These are phyloP conservation scores for Butorides virescens DNA, from an alignment of 2,113 vertebrate species.

Conservation along the genomic window DNA sequence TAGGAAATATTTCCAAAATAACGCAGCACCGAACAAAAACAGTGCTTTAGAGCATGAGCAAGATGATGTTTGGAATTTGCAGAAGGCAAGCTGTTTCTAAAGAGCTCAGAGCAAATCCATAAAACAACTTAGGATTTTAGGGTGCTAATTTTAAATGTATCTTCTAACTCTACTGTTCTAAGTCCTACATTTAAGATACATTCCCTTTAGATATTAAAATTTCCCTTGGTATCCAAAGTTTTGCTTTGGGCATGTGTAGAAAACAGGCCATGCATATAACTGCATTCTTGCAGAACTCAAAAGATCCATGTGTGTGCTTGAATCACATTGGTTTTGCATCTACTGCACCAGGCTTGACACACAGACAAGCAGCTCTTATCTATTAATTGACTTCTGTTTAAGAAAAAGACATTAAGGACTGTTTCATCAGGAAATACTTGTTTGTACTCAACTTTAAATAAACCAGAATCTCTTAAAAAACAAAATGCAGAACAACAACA, in stretches of 20 bases:
- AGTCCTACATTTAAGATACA: neutral
- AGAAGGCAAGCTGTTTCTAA: neutral
- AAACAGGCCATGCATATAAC: neutral
- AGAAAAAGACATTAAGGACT: neutral
- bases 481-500: neutral
- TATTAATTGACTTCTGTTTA: neutral
- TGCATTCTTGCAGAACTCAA: neutral
- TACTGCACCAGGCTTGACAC: neutral
- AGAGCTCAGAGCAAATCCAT: neutral
- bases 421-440: neutral
- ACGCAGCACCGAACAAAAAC: neutral
- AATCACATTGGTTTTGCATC: neutral
- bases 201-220: neutral
- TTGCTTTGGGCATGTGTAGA: neutral
- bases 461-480: no score
- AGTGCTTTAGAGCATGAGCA: neutral
- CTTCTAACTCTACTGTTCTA: neutral
- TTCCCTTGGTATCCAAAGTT: neutral
- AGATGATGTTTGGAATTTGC: neutral
- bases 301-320: neutral
- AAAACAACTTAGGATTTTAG: neutral
- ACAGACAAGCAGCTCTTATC: neutral
- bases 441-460: no score
- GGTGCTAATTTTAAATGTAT: neutral
- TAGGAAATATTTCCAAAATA: neutral